Evolutionary conservation across 2,113 vertebrate species (phyloP), one percentile per base, ranked within the genome.

Genomic region (Anseranas semipalmata): DNA sequence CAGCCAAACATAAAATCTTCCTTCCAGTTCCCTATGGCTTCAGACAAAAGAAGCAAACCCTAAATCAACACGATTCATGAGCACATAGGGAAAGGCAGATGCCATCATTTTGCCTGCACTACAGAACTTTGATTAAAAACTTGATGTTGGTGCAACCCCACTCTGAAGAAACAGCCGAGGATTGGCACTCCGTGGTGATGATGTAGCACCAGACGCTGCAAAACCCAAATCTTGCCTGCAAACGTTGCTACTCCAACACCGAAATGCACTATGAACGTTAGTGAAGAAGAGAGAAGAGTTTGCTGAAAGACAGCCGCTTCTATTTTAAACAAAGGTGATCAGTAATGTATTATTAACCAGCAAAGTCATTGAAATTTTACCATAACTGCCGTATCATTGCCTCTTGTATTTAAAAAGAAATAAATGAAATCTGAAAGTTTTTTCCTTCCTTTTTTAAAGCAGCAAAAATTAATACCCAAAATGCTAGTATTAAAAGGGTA

Each of bases 11-110:
- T 76, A 90, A 95, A 96, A 97, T 96, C 96, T 93, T 95, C 93
- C 96, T 96, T 96, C 95, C 93, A 96, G 92, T 93, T 83, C 95
- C 95, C 96, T 90, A 93, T 37, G 87, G 93, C 96, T 93, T 91
- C 92, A 86, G 63, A 95, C 96, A 96, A 95, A 96, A 95, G 96
- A 4, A 83, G 95, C 85, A 74, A 88, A 76, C 22, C 85, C 93
- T 96, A 84, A 93, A 96, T 3, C 95, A 97, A 96, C 93, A 94
- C 7, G 4, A 79, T 21, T 66, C 71, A 15, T 3, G 43, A 77
- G 32, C 35, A 2, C 33, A 1, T 0, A 58, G 93, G 78, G 78
- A 39, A 48, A 46, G 87, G 91, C 89, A 87, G 81, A 82, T 82
- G 77, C 60, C 15, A 2, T 0, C 0, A 46, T 1, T 84, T 79